phyloP scores from a whole-genome alignment of 2,888 invertebrate genomes.

The Iselma pallidipennis region DNA sequence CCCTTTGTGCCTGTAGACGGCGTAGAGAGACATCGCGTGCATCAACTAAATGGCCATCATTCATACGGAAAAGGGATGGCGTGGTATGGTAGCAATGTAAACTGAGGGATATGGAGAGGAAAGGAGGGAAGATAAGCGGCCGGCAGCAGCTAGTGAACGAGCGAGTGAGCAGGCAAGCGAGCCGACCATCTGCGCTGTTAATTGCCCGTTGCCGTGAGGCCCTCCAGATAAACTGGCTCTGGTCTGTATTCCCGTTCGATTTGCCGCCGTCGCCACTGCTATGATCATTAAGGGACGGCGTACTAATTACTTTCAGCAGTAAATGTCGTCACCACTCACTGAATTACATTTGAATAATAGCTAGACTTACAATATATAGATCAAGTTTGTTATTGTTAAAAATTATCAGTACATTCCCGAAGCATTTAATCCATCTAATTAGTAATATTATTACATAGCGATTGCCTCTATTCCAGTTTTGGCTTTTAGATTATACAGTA shows the following conservation, averaged over 20 bases:
- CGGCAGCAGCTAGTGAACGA: not conserved
- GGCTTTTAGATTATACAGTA: too few species aligned
- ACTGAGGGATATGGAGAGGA: not conserved
- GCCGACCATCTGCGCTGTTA: constrained; percentile 26
- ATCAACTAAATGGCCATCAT: constrained; percentile 20
- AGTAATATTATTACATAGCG: too few species aligned
- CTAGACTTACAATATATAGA: too few species aligned
- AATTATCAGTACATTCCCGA: too few species aligned
- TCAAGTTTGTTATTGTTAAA: too few species aligned
- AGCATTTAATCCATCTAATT: too few species aligned
- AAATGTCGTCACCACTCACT: not conserved
- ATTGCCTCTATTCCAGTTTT: too few species aligned
- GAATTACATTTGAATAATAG: not conserved
- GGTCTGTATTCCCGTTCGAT: not conserved
- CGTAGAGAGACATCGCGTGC: constrained; percentile 10
- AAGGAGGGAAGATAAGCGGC: not conserved
- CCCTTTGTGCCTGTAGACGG: constrained; percentile 7
- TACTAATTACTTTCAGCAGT: not conserved
- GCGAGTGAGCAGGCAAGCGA: constrained; percentile 2
- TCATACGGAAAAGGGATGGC: constrained; percentile 10
- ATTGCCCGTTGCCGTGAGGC: constrained; percentile 25
- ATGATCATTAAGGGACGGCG: not conserved
- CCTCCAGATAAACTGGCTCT: not conserved
- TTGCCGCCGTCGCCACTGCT: not conserved
- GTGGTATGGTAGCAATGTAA: not conserved